Base-by-base conservation (phyloP, 2,797 vertebrate genomes). In the Capromys pilorides region DNA sequence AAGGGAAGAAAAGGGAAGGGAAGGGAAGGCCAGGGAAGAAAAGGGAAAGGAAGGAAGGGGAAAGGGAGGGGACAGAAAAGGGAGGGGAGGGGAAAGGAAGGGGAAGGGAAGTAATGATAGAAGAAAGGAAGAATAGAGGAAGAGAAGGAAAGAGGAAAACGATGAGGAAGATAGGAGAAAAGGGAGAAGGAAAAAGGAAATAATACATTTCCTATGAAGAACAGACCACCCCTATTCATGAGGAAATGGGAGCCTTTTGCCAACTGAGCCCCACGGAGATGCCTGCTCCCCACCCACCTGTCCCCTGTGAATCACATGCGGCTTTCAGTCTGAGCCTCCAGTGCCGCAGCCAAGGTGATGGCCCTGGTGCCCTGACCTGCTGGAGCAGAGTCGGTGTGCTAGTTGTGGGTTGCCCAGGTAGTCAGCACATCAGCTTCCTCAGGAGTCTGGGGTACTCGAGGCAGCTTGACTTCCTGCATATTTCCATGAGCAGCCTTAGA, bases 401-500 rank as follows among this genome's bases (percentile, higher is more conserved):
- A 36, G 28, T 6, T 62, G 21, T 12, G 64, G 7, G 26, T 59
- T 67, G n/a, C 2, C 14, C 49, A 28, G 49, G 7, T 61, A 4
- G 54, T 1, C 33, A 36, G 5, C 51, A 78, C 54, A 39, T 4
- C n/a, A 49, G 12, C 28, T 28, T 64, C 59, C 51, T 54, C 18
- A 16, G 39, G 41, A 39, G 33, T 33, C 59, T 57, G 71, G 6
- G 31, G 2, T 26, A 6, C 19, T 69, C 62, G 49, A 54, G 22
- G 57, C 21, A 80, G 18, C 24, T 91, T 67, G 45, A 16, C 45
- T 73, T 62, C 71, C 64, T 71, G 5, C 19, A 45, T 54, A 54
- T 78, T 90, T 92, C 39, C 81, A n/a, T 62, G 16, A 90, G 90
- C 6, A 86, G 41, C 16, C 88, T 75, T 83, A 92, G 62, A 78